phyloP scores from a whole-genome alignment of 2,888 invertebrate genomes.

The Drosophila glabriapex region DNA sequence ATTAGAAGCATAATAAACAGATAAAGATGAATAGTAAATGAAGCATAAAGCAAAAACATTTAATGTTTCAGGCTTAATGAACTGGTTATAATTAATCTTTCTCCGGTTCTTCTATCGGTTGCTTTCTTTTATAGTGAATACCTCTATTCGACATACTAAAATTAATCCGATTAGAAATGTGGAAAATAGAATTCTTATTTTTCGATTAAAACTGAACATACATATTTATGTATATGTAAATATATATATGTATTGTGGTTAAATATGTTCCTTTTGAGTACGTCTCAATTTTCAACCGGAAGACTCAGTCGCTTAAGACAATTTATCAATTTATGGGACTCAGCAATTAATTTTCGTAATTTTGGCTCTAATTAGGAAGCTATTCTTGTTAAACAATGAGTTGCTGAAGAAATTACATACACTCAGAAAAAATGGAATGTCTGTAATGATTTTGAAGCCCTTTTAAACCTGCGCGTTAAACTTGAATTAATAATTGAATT shows the following conservation, averaged over 20 bases:
- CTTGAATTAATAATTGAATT: neutral
- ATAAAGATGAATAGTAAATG: neutral
- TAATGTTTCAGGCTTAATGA: neutral
- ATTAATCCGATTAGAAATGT: neutral
- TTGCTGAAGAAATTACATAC: neutral
- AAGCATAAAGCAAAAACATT: neutral
- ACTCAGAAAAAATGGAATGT: neutral
- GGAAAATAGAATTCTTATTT: neutral
- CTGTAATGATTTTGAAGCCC: neutral
- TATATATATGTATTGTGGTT: neutral
- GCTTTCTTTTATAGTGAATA: neutral
- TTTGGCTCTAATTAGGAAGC: conserved; percentile 4
- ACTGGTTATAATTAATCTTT: neutral
- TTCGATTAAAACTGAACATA: no score
- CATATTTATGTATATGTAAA: no score
- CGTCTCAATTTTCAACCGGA: neutral
- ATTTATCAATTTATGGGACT: conserved; percentile 12
- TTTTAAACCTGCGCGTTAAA: neutral
- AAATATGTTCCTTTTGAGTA: neutral
- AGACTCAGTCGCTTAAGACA: conserved; percentile 9
- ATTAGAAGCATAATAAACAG: neutral
- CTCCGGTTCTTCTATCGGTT: no score
- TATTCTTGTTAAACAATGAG: neutral
- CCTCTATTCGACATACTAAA: neutral
- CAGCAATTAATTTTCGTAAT: conserved; percentile 16